Conservation (phyloP, 2,797 vertebrate genomes). For the Coregonus ussuriensis region DNA sequence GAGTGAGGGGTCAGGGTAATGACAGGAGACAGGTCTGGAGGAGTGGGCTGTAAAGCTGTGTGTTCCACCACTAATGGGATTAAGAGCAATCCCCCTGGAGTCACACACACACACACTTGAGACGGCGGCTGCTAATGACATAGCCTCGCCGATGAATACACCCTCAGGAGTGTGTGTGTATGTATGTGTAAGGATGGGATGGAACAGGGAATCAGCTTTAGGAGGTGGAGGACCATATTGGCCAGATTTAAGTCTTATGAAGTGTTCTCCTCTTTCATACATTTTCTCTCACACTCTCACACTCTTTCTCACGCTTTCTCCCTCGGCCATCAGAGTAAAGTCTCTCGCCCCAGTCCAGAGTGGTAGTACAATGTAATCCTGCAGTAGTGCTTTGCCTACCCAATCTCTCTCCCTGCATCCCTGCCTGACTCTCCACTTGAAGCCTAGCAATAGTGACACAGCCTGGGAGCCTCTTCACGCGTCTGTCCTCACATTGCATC, state of each 20-base stretch:
- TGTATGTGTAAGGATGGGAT: constrained; percentile 1
- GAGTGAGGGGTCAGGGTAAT: constrained; percentile 68
- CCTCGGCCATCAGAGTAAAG: neutral
- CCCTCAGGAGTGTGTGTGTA: constrained; percentile 46
- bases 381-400: neutral
- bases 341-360: neutral
- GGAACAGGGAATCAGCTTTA: neutral
- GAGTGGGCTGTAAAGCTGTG: constrained; percentile 54
- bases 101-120: constrained; percentile 45
- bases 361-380: neutral
- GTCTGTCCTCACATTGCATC: constrained; percentile 48
- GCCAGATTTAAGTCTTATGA: neutral
- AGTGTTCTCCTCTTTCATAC: neutral
- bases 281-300: too few species aligned
- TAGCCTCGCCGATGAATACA: constrained; percentile 51
- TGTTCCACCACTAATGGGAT: constrained; percentile 73
- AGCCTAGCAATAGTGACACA: constrained; percentile 71
- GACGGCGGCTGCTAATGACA: constrained; percentile 23
- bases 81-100: constrained; percentile 69
- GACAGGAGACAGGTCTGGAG: constrained; percentile 75
- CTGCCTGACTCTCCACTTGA: constrained; percentile 42
- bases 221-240: neutral
- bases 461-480: constrained; percentile 66
- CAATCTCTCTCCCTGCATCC: neutral
- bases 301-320: too few species aligned